Percentiles rank a stretch among this genome's conserved stretches.
Evolutionary conservation across 2,113 vertebrate genomes (phyloP).

Genomic region (human (Homo sapiens)): DNA sequence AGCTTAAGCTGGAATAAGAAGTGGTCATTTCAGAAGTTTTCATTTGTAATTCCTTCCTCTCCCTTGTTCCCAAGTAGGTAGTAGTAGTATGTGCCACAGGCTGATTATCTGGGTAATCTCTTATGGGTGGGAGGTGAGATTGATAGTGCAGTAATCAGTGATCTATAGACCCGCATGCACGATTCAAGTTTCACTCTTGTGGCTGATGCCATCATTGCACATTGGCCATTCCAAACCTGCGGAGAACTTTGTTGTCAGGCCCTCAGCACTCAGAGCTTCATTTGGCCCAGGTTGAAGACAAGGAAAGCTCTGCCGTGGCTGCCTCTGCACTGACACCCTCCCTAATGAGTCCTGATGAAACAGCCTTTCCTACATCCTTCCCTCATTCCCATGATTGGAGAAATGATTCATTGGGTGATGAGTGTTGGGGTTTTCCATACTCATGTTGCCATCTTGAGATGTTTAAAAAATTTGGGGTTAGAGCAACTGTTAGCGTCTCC

Average conservation of each 20-base stretch:
- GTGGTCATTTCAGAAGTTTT: not conserved
- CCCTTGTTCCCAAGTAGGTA: not conserved
- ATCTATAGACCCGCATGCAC: not conserved
- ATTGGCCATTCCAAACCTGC: not conserved
- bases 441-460: not conserved
- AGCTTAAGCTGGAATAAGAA: not conserved
- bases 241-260: not conserved
- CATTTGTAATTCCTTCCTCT: not conserved
- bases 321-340: not conserved
- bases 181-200: not conserved
- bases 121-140: not conserved
- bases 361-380: not conserved
- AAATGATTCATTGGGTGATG: not conserved
- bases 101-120: not conserved
- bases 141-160: not conserved
- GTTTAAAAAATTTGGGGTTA: not conserved
- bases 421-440: not conserved
- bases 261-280: accelerated
- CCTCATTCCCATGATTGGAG: not conserved
- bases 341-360: not conserved
- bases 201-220: not conserved
- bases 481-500: not conserved
- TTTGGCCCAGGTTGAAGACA: not conserved
- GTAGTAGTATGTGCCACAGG: not conserved
- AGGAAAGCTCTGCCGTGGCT: not conserved